phyloP scores from a whole-genome alignment of 2,888 invertebrate species.

The Scelioninae gen. 2 region DNA sequence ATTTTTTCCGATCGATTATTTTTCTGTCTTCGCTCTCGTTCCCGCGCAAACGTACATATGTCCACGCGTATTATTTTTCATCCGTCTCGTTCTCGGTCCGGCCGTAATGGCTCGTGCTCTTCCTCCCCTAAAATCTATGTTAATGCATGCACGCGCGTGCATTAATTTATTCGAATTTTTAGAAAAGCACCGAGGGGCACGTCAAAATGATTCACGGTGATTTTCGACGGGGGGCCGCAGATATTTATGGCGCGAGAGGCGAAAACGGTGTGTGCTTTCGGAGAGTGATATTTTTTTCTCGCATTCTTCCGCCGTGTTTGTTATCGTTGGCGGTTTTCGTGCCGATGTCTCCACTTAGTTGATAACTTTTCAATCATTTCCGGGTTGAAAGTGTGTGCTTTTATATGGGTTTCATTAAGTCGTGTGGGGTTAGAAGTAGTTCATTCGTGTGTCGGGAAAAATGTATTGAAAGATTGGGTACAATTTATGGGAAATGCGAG shows the following conservation, averaged over 20 bases:
- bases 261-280: constrained; percentile 51
- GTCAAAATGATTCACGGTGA: constrained; percentile 61
- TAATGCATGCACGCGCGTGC: constrained; percentile 67
- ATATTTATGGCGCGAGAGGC: constrained; percentile 67
- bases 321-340: too few species aligned
- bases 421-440: too few species aligned
- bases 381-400: too few species aligned
- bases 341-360: too few species aligned
- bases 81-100: constrained; percentile 58
- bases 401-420: too few species aligned
- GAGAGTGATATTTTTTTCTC: constrained; percentile 8
- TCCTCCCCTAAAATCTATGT: constrained; percentile 68
- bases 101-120: constrained; percentile 70
- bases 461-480: too few species aligned
- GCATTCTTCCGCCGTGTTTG: too few species aligned
- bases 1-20: constrained; percentile 66
- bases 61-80: constrained; percentile 58
- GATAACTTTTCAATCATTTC: too few species aligned
- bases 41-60: constrained; percentile 53
- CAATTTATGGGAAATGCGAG: too few species aligned
- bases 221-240: constrained; percentile 50
- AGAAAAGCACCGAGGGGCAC: constrained; percentile 64
- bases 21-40: constrained; percentile 61
- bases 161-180: constrained; percentile 74
- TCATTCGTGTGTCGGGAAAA: too few species aligned